Conservation (phyloP, 2,797 vertebrate species). For the Rhinoraja longicauda region DNA sequence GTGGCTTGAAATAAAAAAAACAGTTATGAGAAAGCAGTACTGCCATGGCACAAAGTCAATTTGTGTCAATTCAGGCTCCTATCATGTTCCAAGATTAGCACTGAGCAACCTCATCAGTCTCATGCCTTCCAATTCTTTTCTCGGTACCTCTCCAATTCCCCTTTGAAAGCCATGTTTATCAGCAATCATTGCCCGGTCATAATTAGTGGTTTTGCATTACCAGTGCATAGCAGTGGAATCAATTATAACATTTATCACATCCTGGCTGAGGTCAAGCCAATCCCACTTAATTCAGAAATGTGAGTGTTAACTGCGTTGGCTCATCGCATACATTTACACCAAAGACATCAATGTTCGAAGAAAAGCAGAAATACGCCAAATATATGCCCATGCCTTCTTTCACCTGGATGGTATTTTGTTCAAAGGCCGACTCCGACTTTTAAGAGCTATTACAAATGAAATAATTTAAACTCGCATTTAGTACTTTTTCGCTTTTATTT, state of each 20-base stretch:
- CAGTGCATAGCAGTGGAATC: neutral
- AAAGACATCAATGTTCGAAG: neutral
- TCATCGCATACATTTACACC: neutral
- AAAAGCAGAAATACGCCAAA: neutral
- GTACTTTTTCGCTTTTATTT: slow-evolving; percentile 22
- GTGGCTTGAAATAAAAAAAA: too few species aligned
- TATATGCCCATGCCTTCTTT: neutral
- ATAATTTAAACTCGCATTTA: slow-evolving; percentile 18
- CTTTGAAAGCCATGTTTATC: too few species aligned
- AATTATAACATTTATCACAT: neutral
- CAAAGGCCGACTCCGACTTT: neutral
- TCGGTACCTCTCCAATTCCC: too few species aligned
- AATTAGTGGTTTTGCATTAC: neutral
- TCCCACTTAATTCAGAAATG: neutral
- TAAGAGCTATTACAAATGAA: neutral
- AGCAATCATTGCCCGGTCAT: too few species aligned
- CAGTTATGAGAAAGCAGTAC: too few species aligned
- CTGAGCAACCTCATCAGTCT: too few species aligned
- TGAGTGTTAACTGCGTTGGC: neutral
- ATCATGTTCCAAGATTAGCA: too few species aligned
- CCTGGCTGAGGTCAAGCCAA: neutral
- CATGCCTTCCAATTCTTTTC: too few species aligned
- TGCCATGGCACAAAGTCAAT: too few species aligned
- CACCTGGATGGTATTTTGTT: neutral
- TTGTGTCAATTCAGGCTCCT: too few species aligned